These are phyloP conservation scores for Teleogryllus oceanicus DNA, from an alignment of 2,888 invertebrate species.

Conservation along the genomic window DNA sequence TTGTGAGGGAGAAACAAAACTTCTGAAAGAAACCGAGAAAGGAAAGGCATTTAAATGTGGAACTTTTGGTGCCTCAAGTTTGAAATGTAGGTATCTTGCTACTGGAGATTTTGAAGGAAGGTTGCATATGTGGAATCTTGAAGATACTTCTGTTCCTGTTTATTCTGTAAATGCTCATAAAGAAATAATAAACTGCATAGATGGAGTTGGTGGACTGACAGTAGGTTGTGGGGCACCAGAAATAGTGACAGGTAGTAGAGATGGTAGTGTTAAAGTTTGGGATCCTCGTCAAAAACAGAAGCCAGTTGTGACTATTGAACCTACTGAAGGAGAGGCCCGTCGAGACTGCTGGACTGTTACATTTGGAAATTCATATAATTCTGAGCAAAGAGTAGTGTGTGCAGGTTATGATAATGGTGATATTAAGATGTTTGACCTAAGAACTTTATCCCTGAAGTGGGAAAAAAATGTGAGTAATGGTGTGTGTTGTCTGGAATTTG, in stretches of 20 bases:
- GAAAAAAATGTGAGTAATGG: slow-evolving; percentile 91
- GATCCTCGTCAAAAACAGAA: slow-evolving; percentile 84
- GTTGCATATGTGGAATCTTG: slow-evolving; percentile 82
- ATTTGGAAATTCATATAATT: slow-evolving; percentile 87
- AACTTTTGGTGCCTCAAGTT: slow-evolving; percentile 84
- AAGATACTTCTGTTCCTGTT: slow-evolving; percentile 65
- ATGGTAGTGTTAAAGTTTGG: slow-evolving; percentile 94
- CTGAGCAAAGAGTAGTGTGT: slow-evolving; percentile 77
- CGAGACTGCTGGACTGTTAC: slow-evolving; percentile 93
- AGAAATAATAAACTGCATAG: slow-evolving; percentile 85
- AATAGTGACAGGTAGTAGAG: slow-evolving; percentile 88
- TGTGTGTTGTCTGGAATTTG: slow-evolving; percentile 84
- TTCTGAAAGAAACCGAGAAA: slow-evolving; percentile 71
- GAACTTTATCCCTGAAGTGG: slow-evolving; percentile 80
- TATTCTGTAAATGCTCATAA: slow-evolving; percentile 78
- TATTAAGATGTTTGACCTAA: slow-evolving; percentile 87
- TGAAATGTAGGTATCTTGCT: slow-evolving; percentile 77
- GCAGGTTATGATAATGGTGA: slow-evolving; percentile 97
- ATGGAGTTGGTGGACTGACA: slow-evolving; percentile 78
- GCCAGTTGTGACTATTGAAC: slow-evolving; percentile 87
- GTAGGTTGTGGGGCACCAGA: slow-evolving; percentile 89
- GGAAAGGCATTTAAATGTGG: slow-evolving; percentile 88
- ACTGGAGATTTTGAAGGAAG: slow-evolving; percentile 87
- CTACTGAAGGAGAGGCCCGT: slow-evolving; percentile 62
- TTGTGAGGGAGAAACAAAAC: slow-evolving; percentile 66